These are phyloP conservation scores for Temnothorax ravouxi DNA, from an alignment of 2,888 invertebrate genomes.

Conservation along the genomic window DNA sequence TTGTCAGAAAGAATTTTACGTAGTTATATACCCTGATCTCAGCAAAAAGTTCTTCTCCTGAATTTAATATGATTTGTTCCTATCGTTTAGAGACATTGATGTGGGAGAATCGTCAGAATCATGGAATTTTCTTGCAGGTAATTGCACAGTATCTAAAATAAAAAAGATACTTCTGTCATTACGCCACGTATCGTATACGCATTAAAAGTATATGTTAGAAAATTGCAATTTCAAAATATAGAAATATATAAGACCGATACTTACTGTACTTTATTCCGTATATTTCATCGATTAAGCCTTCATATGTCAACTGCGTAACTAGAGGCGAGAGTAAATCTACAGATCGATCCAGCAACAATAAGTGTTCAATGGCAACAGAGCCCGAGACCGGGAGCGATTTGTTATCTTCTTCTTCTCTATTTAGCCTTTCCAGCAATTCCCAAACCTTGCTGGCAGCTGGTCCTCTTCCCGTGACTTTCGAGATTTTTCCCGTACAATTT, in stretches of 20 bases:
- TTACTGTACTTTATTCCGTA: constrained; percentile 93
- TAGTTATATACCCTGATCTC: constrained; percentile 89
- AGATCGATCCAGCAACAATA: constrained; percentile 95
- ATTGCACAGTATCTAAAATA: constrained; percentile 90
- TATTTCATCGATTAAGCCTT: constrained; percentile 98
- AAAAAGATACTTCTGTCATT: background rate
- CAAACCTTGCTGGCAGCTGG: constrained; percentile 95
- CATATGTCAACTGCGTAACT: constrained; percentile 98
- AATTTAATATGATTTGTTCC: constrained; percentile 93
- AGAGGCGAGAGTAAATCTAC: constrained; percentile 97
- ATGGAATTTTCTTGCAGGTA: constrained; percentile 95
- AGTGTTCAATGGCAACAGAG: constrained; percentile 92
- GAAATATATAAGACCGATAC: constrained; percentile 46
- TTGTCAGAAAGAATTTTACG: background rate
- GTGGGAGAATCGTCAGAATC: constrained; percentile 89
- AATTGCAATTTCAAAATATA: constrained; percentile 31
- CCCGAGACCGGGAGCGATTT: constrained; percentile 87
- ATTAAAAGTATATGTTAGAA: constrained; percentile 8
- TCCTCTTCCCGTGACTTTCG: constrained; percentile 96
- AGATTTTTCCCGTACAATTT: constrained; percentile 95
- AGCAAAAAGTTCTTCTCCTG: constrained; percentile 94
- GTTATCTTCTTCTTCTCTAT: constrained; percentile 88
- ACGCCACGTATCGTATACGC: background rate
- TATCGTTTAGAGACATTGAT: constrained; percentile 90
- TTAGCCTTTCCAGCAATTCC: constrained; percentile 93